Conservation (phyloP, 2,113 vertebrate species). For the Colius striatus region DNA sequence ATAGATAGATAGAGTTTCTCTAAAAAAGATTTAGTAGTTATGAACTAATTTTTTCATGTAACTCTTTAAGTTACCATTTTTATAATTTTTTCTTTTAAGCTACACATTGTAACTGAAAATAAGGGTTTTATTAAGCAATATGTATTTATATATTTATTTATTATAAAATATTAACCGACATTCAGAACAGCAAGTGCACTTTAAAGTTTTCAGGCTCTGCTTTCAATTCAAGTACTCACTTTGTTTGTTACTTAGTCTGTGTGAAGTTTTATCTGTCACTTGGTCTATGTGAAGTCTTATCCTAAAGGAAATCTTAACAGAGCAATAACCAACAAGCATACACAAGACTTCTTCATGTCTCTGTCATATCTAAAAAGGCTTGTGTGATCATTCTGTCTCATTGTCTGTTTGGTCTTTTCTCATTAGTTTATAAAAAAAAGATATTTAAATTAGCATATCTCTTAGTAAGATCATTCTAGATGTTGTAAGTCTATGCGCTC, state of each 20-base stretch:
- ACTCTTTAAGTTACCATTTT: not conserved
- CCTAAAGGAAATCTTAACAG: not conserved
- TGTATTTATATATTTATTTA: not conserved
- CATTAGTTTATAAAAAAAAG: not conserved
- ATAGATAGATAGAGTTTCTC: not conserved
- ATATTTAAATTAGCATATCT: not conserved
- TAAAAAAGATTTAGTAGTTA: not conserved
- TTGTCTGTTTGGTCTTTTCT: not conserved
- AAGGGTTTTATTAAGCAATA: not conserved
- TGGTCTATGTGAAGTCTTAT: not conserved
- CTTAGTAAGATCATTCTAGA: not conserved
- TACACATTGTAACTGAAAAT: not conserved
- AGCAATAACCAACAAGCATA: not conserved
- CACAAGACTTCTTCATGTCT: not conserved
- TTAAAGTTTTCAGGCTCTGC: not conserved
- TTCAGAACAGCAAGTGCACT: not conserved
- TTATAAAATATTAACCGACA: not conserved
- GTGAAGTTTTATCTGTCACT: not conserved
- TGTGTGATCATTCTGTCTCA: not conserved
- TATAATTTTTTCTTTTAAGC: not conserved
- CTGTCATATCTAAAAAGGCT: not conserved
- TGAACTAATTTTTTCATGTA: not conserved
- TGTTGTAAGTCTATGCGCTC: accelerated
- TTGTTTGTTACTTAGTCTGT: not conserved
- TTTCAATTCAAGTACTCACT: not conserved